phyloP scores from a whole-genome alignment of 2,888 invertebrate species.

The Nemoura dubitans region DNA sequence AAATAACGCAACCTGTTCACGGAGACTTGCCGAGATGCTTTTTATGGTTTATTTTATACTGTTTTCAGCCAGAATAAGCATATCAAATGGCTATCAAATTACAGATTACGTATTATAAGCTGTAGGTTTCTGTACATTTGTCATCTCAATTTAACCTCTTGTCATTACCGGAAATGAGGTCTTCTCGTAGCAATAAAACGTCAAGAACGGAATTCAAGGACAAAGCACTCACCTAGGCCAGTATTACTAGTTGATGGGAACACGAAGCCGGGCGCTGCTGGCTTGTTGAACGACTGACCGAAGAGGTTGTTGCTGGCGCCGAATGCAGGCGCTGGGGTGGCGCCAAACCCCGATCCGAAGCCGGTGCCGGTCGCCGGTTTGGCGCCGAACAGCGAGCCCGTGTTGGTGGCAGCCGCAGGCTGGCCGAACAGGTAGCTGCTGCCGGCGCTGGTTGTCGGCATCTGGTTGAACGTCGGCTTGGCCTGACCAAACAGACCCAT shows the following conservation, averaged over 20 bases:
- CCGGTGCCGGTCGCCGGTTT: conserved; percentile 55
- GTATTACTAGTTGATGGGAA: conserved; percentile 53
- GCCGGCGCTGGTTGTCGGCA: conserved; percentile 55
- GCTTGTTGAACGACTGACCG: conserved; percentile 60
- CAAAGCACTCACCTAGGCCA: conserved; percentile 53
- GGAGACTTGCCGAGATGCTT: no score
- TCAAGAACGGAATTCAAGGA: no score
- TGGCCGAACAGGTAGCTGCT: conserved; percentile 52
- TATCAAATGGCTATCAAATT: no score
- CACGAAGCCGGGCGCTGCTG: conserved; percentile 55
- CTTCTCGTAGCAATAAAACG: no score
- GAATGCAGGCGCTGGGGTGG: conserved; percentile 60
- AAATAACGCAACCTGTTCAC: not conserved
- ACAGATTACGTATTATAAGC: no score
- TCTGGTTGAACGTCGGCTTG: conserved; percentile 55
- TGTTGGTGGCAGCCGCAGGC: conserved; percentile 52
- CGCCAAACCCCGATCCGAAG: conserved; percentile 47
- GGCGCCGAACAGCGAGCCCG: conserved; percentile 64
- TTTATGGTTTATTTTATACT: no score
- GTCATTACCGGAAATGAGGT: no score
- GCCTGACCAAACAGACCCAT: conserved; percentile 61
- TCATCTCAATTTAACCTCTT: no score
- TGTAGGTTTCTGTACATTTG: no score
- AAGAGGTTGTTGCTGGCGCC: conserved; percentile 59
- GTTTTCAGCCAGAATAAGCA: no score